Evolutionary conservation across 2,888 invertebrate genomes (phyloP), one percentile per base, ranked within the genome.

Genomic region (Arctia plantaginis): DNA sequence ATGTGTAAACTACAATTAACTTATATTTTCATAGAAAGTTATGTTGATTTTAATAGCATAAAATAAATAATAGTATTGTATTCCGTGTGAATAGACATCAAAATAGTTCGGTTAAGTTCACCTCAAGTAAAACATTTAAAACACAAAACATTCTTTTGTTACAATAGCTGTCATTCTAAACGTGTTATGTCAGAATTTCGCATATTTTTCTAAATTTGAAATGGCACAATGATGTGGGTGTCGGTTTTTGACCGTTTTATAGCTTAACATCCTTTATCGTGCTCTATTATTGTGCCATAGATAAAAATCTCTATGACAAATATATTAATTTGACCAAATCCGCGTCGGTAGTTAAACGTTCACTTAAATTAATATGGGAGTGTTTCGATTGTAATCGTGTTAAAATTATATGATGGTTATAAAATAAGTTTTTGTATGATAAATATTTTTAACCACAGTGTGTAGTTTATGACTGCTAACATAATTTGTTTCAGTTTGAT

Each of bases 171-270:
- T 62, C 62, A 30, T 30, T 62, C 65, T 72, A 55, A 66, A 59
- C 3, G 69, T 77, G 47, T 79, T 71, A 55, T 73, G 67, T 76
- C 80, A 82, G 69, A 74, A 72, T 66, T 82, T 81, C 74, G 79
- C 76, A 79, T 83, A 74, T 80, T 72, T 73, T 77, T 73, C 82
- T 83, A 87, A 87, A 82, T 78, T 85, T 82, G 73, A 77, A 80
- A 82, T 82, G 77, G 74, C 77, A 82, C 65, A 72, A 62, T 62
- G 15, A 7, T 15, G 81, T 83, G 85, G 87, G 88, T 81, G 87
- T 66, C 73, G 83, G 85, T 83, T 83, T 86, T 83, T 85, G 87
- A 77, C 86, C 86, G 85, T 84, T 90, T 90, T 89, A 90, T 89
- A 84, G 82, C 73, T 81, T 86, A 76, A 79, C 81, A 85, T 86